Conservation (phyloP, 2,113 vertebrate genomes). For the Phycodurus eques region DNA sequence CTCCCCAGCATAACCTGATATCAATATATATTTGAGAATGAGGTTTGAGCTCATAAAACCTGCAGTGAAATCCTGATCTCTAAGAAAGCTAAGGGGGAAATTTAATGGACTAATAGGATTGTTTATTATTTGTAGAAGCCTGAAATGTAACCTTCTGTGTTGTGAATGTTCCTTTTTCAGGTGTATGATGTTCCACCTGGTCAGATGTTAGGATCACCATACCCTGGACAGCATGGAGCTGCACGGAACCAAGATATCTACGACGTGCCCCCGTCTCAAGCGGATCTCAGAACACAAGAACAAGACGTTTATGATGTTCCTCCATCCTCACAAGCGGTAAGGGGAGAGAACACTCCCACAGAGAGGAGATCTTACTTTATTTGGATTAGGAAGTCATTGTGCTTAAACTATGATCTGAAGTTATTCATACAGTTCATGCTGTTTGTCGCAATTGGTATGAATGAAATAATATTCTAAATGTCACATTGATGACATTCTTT, state of each 20-base stretch:
- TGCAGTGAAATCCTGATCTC: too few relatives aligned
- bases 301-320: conserved; percentile 71
- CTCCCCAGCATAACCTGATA: too few relatives aligned
- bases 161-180: conserved; percentile 58
- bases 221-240: conserved; percentile 60
- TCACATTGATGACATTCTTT: conserved; percentile 61
- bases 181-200: conserved; percentile 89
- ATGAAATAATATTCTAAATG: conserved; percentile 45
- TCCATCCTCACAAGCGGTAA: conserved; percentile 68
- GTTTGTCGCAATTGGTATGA: conserved; percentile 52
- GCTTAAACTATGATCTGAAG: conserved; percentile 14
- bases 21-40: too few relatives aligned
- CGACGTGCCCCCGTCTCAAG: conserved; percentile 82
- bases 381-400: conserved; percentile 24
- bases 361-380: neutral
- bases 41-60: too few relatives aligned
- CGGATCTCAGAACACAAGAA: conserved; percentile 59
- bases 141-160: neutral
- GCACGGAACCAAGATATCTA: conserved; percentile 82
- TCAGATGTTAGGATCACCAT: conserved; percentile 55
- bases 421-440: conserved; percentile 38
- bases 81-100: too few relatives aligned
- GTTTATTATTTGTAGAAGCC: neutral
- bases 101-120: neutral
- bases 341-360: conserved; percentile 18